Percentiles rank a stretch among this genome's conserved stretches.
Evolutionary conservation across 2,888 invertebrate genomes (phyloP).

Genomic region (Acrobasis repandana): DNA sequence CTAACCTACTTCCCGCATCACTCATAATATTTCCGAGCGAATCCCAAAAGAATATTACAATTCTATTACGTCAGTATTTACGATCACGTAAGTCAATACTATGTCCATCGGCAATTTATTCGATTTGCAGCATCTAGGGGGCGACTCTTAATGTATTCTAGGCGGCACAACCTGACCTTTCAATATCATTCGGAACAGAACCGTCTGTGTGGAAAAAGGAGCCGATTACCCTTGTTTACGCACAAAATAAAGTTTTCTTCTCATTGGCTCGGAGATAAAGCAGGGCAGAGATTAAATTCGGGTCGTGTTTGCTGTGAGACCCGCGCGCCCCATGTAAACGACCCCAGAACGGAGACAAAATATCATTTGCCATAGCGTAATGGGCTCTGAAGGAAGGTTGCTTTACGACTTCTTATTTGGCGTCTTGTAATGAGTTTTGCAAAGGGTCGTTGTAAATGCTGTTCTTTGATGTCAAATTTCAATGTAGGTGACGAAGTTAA

Average conservation of each 20-base stretch:
- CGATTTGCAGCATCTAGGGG: constrained; percentile 46
- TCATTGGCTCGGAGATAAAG: constrained; percentile 71
- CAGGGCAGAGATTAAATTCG: constrained; percentile 74
- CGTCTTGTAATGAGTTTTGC: constrained; percentile 77
- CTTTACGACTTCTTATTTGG: constrained; percentile 77
- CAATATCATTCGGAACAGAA: constrained; percentile 59
- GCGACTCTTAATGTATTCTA: constrained; percentile 63
- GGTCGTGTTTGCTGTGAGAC: constrained; percentile 66
- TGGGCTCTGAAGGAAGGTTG: constrained; percentile 69
- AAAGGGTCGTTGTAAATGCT: constrained; percentile 54
- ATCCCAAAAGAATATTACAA: constrained; percentile 8
- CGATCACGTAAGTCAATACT: constrained; percentile 50
- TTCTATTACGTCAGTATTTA: constrained; percentile 37
- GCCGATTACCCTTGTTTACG: constrained; percentile 75
- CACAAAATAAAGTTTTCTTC: constrained; percentile 78
- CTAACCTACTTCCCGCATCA: constrained; percentile 1
- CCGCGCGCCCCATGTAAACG: constrained; percentile 68
- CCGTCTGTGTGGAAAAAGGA: constrained; percentile 62
- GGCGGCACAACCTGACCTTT: constrained; percentile 62
- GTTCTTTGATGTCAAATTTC: constrained; percentile 59
- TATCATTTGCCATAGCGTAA: constrained; percentile 79
- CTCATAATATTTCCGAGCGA: constrained; percentile 2
- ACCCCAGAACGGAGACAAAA: constrained; percentile 68
- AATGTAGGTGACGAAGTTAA: constrained; percentile 40
- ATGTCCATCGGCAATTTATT: constrained; percentile 48